These are phyloP conservation scores for Caenorhabditis becei DNA, from an alignment of 2,888 invertebrate genomes.

Conservation along the genomic window DNA sequence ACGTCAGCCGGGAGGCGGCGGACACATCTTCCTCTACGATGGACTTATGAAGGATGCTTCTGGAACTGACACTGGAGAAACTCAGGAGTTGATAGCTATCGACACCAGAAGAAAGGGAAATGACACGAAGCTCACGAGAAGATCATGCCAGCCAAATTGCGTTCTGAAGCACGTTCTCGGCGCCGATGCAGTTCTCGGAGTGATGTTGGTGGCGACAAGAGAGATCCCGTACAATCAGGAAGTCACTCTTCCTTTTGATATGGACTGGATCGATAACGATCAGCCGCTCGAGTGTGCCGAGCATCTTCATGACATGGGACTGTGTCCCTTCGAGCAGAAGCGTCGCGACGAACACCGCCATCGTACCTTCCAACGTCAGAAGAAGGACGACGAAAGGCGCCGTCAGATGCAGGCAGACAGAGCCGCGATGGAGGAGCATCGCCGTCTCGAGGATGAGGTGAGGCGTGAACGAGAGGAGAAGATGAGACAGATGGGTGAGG, in stretches of 20 bases:
- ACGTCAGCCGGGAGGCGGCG: slow-evolving; percentile 29
- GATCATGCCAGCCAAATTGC: slow-evolving; percentile 57
- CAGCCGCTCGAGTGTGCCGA: slow-evolving; percentile 36
- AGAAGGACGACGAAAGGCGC: background rate
- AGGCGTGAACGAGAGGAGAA: slow-evolving; percentile 14
- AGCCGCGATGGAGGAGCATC: slow-evolving; percentile 6
- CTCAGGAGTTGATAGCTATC: slow-evolving; percentile 40
- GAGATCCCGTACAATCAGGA: slow-evolving; percentile 41
- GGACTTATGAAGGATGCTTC: slow-evolving; percentile 57
- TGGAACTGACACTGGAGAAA: slow-evolving; percentile 43
- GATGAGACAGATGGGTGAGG: slow-evolving; percentile 20
- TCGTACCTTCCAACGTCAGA: background rate
- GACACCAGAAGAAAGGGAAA: slow-evolving; percentile 52
- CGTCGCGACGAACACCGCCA: background rate
- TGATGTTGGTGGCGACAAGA: slow-evolving; percentile 56
- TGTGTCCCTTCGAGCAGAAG: slow-evolving; percentile 39
- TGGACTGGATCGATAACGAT: slow-evolving; percentile 31
- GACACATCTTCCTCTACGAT: slow-evolving; percentile 45
- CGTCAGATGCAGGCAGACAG: background rate
- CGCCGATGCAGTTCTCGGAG: slow-evolving; percentile 31
- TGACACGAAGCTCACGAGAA: slow-evolving; percentile 45
- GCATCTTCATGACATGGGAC: background rate
- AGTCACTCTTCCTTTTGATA: slow-evolving; percentile 60
- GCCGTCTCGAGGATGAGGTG: slow-evolving; percentile 34
- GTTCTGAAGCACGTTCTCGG: slow-evolving; percentile 61